These are phyloP conservation scores for Rhinopomastus cyanomelas DNA, from an alignment of 2,113 vertebrate species.

Conservation along the genomic window DNA sequence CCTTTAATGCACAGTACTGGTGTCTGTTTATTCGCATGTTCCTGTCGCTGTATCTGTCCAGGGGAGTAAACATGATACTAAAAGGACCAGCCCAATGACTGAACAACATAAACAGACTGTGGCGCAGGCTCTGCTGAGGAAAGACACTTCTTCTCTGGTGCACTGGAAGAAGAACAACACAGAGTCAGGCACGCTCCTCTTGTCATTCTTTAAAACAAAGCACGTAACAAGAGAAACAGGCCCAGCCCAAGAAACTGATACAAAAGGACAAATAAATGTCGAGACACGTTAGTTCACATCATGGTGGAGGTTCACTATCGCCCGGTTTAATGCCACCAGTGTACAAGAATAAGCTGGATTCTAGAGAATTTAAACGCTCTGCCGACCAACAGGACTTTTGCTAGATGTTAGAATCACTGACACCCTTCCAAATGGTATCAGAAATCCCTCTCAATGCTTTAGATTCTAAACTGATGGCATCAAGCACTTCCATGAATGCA, in stretches of 20 bases:
- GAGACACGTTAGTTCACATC: neutral
- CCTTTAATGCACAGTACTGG: conserved; percentile 98
- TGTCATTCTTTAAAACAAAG: neutral
- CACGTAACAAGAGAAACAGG: neutral
- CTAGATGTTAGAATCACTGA: neutral
- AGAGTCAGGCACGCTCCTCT: neutral
- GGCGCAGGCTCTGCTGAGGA: conserved; percentile 96
- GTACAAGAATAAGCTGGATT: neutral
- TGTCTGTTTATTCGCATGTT: conserved; percentile 99
- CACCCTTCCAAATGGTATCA: neutral
- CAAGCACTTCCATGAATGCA: neutral
- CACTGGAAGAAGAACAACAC: conserved; percentile 75
- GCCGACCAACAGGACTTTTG: neutral
- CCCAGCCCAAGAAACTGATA: neutral
- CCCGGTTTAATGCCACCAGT: neutral
- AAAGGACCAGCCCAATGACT: conserved; percentile 99
- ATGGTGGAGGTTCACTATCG: neutral
- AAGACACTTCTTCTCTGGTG: conserved; percentile 97
- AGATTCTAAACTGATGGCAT: neutral
- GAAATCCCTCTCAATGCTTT: neutral
- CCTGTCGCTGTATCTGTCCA: conserved; percentile 98
- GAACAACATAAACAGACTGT: conserved; percentile 99
- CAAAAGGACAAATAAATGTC: neutral
- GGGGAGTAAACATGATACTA: conserved; percentile 99
- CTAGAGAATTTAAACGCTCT: neutral